Percentiles rank a stretch among this genome's conserved stretches.
Evolutionary conservation across 2,888 invertebrate genomes (phyloP).

Genomic region (Neoaliturus tenellus): DNA sequence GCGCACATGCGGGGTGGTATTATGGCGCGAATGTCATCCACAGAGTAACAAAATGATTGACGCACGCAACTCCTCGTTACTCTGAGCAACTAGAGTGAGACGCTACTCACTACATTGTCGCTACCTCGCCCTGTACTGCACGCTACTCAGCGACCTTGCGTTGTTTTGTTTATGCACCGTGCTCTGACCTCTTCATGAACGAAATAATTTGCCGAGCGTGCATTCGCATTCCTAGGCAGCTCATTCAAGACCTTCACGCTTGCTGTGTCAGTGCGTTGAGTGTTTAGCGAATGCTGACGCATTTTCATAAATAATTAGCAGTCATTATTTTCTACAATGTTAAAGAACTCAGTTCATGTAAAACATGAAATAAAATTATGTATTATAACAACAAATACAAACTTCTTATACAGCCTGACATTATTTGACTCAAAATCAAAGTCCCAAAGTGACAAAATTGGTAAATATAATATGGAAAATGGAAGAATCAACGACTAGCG

Average conservation of each 20-base stretch:
- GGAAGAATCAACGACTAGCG: not conserved
- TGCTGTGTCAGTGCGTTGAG: not conserved
- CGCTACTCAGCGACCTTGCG: not conserved
- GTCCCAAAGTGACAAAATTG: no score
- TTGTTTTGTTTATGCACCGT: not conserved
- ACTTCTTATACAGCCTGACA: no score
- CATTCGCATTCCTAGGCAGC: not conserved
- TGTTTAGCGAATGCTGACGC: no score
- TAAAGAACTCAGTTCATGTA: no score
- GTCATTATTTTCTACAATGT: no score
- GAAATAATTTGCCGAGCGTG: not conserved
- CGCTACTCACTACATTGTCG: not conserved
- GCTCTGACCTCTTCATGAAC: not conserved
- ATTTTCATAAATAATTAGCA: no score
- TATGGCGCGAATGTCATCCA: not conserved
- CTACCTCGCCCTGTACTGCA: not conserved
- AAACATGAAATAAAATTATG: no score
- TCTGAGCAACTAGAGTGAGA: no score
- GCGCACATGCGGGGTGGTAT: not conserved
- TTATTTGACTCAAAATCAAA: no score
- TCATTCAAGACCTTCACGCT: not conserved
- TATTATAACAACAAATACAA: no score
- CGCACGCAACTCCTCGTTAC: not conserved
- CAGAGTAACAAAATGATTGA: not conserved
- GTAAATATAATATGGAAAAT: not conserved